These are phyloP conservation scores for Jacana jacana DNA, from an alignment of 2,113 vertebrate genomes.

Conservation along the genomic window DNA sequence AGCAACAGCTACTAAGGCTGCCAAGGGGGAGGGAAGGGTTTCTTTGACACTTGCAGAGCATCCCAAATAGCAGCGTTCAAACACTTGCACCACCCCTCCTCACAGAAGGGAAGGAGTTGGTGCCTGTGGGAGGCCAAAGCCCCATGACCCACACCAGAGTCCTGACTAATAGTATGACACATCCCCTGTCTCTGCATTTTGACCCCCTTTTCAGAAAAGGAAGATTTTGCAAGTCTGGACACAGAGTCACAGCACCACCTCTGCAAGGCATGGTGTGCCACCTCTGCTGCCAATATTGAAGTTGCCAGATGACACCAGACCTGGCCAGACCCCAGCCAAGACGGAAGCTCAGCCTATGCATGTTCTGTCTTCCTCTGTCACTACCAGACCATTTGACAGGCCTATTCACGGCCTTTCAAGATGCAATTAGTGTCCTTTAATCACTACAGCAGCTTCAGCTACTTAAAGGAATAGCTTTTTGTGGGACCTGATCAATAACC, in stretches of 20 bases:
- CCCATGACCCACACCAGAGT: neutral
- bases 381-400: neutral
- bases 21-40: neutral
- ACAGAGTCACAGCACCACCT: neutral
- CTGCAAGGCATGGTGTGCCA: neutral
- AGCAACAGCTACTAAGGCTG: neutral
- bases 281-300: fast-evolving
- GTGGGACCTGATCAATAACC: neutral
- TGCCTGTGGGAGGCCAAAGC: neutral
- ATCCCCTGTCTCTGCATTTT: neutral
- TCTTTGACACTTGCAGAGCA: neutral
- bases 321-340: neutral
- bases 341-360: neutral
- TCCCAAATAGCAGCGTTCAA: neutral
- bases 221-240: neutral
- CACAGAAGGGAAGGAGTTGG: neutral
- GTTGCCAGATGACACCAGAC: fast-evolving
- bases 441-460: neutral
- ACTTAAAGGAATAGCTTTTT: neutral
- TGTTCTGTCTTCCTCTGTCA: fast-evolving
- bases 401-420: neutral
- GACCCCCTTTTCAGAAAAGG: neutral
- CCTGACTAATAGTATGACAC: neutral
- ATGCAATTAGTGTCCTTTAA: neutral
- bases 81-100: neutral